These are phyloP conservation scores for Schizaphis graminum DNA, from an alignment of 2,888 invertebrate species.

Conservation along the genomic window DNA sequence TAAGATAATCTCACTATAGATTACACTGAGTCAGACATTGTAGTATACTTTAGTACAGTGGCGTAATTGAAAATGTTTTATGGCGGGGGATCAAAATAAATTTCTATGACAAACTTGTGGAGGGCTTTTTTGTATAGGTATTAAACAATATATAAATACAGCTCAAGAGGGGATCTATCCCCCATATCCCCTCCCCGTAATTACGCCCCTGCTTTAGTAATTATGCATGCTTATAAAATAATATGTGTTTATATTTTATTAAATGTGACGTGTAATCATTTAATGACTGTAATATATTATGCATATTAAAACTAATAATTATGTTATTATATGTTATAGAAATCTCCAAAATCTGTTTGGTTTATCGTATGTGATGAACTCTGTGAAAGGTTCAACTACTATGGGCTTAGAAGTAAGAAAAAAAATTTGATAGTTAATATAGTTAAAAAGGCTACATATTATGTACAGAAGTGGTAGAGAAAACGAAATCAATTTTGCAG, in stretches of 20 bases:
- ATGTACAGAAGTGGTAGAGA: background rate
- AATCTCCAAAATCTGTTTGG: conserved; percentile 89
- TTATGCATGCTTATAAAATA: background rate
- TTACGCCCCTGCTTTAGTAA: too few relatives aligned
- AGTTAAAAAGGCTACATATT: background rate
- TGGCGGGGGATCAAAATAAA: too few relatives aligned
- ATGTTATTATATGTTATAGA: conserved; percentile 68
- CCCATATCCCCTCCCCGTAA: too few relatives aligned
- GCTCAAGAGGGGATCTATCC: too few relatives aligned
- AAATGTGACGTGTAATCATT: background rate
- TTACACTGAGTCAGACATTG: background rate
- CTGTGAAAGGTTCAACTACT: conserved; percentile 96
- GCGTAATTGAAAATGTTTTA: too few relatives aligned
- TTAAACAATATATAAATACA: too few relatives aligned
- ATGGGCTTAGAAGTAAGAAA: conserved; percentile 94
- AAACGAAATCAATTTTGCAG: background rate
- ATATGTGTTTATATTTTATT: background rate
- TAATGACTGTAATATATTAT: background rate
- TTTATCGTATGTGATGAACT: conserved; percentile 98
- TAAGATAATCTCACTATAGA: background rate
- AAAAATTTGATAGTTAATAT: background rate
- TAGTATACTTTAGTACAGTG: background rate
- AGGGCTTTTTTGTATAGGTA: too few relatives aligned
- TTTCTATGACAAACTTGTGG: too few relatives aligned
- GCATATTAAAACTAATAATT: background rate